These are phyloP conservation scores for Zoanthus sansibaricus DNA, from an alignment of 92 coral and sea anemone genomes.

Conservation along the genomic window DNA sequence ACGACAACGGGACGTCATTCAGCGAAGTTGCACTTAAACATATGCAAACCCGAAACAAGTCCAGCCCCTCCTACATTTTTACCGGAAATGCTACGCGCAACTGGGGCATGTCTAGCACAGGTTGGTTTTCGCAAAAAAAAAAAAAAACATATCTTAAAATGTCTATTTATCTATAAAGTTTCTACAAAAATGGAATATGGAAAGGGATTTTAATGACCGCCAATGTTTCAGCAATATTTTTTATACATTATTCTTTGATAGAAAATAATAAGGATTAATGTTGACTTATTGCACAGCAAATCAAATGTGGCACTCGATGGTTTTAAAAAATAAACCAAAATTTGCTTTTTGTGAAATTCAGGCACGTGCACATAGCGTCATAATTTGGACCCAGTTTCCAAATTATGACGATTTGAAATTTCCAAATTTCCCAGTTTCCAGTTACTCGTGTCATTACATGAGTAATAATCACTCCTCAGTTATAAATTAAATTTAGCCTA, in stretches of 20 bases:
- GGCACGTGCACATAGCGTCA: too few relatives aligned
- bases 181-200: neutral
- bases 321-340: too few relatives aligned
- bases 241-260: neutral
- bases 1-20: constrained; percentile 1
- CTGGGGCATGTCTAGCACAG: neutral
- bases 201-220: neutral
- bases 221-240: neutral
- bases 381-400: too few relatives aligned
- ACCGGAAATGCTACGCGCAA: constrained; percentile 11
- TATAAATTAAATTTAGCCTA: too few relatives aligned
- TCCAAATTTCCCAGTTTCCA: too few relatives aligned
- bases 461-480: too few relatives aligned
- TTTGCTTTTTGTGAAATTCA: too few relatives aligned
- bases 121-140: neutral
- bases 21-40: constrained; percentile 24
- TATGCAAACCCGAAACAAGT: constrained; percentile 19
- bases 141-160: neutral
- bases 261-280: neutral
- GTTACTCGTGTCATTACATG: too few relatives aligned
- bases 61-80: neutral
- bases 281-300: too few relatives aligned
- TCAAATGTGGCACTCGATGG: neutral
- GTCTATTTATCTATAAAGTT: neutral
- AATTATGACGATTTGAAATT: too few relatives aligned